phyloP scores from a whole-genome alignment of 1,140 invertebrate species.

The Trissolcus basalis region DNA sequence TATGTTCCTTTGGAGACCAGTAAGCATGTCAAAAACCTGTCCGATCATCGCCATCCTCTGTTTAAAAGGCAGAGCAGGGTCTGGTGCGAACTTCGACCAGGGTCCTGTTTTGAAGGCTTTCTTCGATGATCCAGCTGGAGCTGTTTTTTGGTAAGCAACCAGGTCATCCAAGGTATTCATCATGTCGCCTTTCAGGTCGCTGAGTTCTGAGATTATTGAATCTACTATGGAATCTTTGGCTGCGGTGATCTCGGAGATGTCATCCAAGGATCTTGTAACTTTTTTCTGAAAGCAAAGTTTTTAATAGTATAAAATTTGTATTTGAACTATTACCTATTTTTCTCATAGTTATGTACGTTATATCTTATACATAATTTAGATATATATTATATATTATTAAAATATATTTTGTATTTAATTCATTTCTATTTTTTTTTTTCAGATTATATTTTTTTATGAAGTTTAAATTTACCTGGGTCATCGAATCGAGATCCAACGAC shows the following conservation, averaged over 20 bases:
- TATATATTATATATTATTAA: no score
- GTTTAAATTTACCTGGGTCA: slow-evolving; percentile 23
- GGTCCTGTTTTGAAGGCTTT: slow-evolving; percentile 62
- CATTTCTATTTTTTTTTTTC: no score
- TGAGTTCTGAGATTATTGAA: slow-evolving; percentile 67
- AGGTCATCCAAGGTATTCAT: slow-evolving; percentile 66
- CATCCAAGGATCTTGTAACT: slow-evolving; percentile 62
- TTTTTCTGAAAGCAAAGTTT: slow-evolving; percentile 40
- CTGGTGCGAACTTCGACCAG: slow-evolving; percentile 60
- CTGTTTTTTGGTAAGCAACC: slow-evolving; percentile 63
- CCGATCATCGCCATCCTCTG: slow-evolving; percentile 68
- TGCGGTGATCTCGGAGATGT: slow-evolving; percentile 61
- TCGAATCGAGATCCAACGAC: slow-evolving; percentile 46
- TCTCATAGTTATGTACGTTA: no score
- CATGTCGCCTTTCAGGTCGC: slow-evolving; percentile 68
- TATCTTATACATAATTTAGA: no score
- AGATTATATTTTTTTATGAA: no score
- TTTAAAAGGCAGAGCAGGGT: slow-evolving; percentile 65
- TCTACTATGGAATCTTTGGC: slow-evolving; percentile 69
- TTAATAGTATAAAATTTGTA: no score
- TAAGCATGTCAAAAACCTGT: slow-evolving; percentile 72
- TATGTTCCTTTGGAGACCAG: slow-evolving; percentile 68
- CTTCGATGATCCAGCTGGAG: slow-evolving; percentile 28
- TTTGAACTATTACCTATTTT: no score
- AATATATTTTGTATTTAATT: no score